phyloP scores from a whole-genome alignment of 1,140 invertebrate species.

The Psilanteris sp. region DNA sequence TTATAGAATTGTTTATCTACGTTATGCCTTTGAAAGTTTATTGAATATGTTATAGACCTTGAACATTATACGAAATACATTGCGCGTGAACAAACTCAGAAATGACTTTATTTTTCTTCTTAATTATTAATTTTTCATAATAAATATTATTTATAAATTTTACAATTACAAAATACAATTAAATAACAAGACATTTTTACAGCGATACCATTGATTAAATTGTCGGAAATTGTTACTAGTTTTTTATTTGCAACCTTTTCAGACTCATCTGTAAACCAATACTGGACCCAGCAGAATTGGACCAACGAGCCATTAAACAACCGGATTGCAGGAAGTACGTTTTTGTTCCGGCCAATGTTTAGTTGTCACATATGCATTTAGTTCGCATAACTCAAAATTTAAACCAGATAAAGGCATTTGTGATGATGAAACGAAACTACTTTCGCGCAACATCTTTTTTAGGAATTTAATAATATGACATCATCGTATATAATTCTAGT shows the following conservation, averaged over 20 bases:
- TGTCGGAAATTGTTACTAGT: constrained; percentile 66
- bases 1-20: too few species aligned
- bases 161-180: too few species aligned
- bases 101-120: too few species aligned
- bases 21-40: too few species aligned
- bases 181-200: too few species aligned
- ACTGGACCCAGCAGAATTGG: constrained; percentile 24
- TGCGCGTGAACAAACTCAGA: too few species aligned
- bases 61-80: too few species aligned
- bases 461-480: constrained; percentile 25
- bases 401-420: too few species aligned
- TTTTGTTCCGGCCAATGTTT: constrained; percentile 49
- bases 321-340: constrained; percentile 38
- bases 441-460: constrained; percentile 2
- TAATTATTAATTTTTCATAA: too few species aligned
- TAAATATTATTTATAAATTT: too few species aligned
- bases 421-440: constrained; percentile 33
- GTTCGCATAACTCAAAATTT: constrained; percentile 40
- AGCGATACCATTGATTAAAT: too few species aligned
- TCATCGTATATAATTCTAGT: constrained; percentile 24
- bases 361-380: constrained; percentile 54
- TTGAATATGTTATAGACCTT: too few species aligned
- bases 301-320: constrained; percentile 32
- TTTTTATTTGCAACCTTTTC: constrained; percentile 75
- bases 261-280: constrained; percentile 73